Evolutionary conservation across 2,113 vertebrate species (phyloP).

Genomic region (Pyxicephalus adspersus): DNA sequence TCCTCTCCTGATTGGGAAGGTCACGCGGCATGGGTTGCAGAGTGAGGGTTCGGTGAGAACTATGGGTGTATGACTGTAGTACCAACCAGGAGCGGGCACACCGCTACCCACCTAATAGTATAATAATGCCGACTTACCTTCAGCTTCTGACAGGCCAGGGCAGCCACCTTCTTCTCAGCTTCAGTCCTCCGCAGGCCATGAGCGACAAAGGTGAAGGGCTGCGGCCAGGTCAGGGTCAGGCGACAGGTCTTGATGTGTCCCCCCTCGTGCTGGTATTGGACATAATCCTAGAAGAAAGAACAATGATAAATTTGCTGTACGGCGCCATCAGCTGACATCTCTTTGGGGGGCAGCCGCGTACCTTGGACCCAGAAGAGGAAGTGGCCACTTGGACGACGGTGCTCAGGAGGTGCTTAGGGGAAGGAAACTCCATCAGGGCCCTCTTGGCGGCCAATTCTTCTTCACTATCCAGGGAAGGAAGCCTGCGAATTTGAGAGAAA

Average conservation of each 20-base stretch:
- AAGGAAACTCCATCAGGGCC: conserved; percentile 84
- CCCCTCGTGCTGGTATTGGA: conserved; percentile 79
- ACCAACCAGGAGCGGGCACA: too few species aligned
- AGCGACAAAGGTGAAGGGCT: conserved; percentile 85
- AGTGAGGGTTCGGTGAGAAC: too few species aligned
- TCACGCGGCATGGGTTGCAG: too few species aligned
- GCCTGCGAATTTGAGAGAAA: conserved; percentile 62
- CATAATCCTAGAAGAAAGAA: conserved; percentile 72
- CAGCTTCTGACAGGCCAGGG: conserved; percentile 89
- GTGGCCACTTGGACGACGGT: conserved; percentile 89
- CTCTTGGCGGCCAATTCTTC: conserved; percentile 69
- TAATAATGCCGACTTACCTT: conserved; percentile 77
- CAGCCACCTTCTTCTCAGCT: conserved; percentile 86
- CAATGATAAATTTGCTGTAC: not conserved
- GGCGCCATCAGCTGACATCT: not conserved
- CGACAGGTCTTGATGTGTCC: conserved; percentile 84
- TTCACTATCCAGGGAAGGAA: conserved; percentile 73
- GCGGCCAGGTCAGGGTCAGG: conserved; percentile 87
- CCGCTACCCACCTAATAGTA: too few species aligned
- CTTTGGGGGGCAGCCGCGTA: conserved; percentile 63
- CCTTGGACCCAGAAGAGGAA: conserved; percentile 77
- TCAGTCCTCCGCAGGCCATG: conserved; percentile 76
- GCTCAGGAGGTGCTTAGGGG: conserved; percentile 85
- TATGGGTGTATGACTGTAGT: too few species aligned
- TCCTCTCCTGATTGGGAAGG: too few species aligned